phyloP scores from a whole-genome alignment of 2,888 invertebrate species.

The Acanthosoma haemorrhoidale region DNA sequence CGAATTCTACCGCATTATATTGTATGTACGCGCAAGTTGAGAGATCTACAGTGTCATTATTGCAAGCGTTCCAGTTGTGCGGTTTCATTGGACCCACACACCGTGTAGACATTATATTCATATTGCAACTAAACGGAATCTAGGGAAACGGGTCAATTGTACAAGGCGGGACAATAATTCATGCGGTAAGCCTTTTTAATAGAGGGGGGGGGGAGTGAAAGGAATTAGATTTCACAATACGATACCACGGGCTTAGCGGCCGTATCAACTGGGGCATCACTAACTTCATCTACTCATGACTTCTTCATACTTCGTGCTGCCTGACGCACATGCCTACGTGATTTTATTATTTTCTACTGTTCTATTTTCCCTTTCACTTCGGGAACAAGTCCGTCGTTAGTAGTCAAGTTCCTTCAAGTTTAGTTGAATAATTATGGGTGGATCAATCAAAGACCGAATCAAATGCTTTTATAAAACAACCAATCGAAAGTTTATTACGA shows the following conservation, averaged over 20 bases:
- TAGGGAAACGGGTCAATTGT: constrained; percentile 6
- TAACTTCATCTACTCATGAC: not conserved
- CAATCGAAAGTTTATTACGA: too few relatives aligned
- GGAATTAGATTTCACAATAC: not conserved
- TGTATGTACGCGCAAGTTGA: too few relatives aligned
- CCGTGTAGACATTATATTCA: not conserved
- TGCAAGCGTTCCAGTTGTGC: too few relatives aligned
- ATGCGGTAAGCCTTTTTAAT: constrained; percentile 1
- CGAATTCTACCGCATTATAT: too few relatives aligned
- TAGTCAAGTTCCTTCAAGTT: too few relatives aligned
- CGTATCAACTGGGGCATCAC: constrained; percentile 18
- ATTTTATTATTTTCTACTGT: too few relatives aligned
- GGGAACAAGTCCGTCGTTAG: too few relatives aligned
- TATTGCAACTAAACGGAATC: not conserved
- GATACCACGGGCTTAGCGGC: not conserved
- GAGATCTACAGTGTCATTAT: too few relatives aligned
- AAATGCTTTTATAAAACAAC: too few relatives aligned
- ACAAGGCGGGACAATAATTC: not conserved
- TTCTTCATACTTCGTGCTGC: not conserved
- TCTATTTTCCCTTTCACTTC: too few relatives aligned
- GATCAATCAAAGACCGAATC: too few relatives aligned
- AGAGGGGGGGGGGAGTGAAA: not conserved
- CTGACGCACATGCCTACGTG: not conserved
- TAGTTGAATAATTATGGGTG: too few relatives aligned
- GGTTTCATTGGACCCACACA: not conserved